Conservation (phyloP, 2,797 vertebrate species). For the Phrynocephalus vlangalii region DNA sequence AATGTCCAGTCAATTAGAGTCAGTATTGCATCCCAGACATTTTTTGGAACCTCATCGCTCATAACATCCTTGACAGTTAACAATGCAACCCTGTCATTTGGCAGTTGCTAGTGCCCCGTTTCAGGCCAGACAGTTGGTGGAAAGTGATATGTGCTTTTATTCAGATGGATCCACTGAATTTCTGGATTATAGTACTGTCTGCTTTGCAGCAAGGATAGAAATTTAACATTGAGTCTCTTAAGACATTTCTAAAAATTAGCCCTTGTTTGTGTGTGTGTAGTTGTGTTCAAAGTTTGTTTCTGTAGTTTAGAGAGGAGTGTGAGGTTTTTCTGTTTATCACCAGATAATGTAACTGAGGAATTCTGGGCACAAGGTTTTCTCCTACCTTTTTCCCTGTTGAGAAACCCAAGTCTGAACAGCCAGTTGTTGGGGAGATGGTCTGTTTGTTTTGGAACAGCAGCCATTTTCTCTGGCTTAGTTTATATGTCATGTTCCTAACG, state of each 20-base stretch:
- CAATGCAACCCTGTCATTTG: conserved; percentile 13
- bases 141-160: neutral
- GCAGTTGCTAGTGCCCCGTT: conserved; percentile 21
- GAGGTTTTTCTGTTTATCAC: neutral
- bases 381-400: neutral
- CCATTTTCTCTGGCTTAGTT: neutral
- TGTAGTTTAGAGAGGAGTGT: neutral
- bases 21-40: neutral
- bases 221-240: conserved; percentile 17
- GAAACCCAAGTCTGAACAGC: too few relatives aligned
- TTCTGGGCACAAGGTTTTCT: neutral
- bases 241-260: too few relatives aligned
- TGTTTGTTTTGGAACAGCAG: too few relatives aligned
- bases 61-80: neutral
- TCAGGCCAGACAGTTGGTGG: neutral
- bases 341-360: neutral
- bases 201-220: neutral
- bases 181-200: neutral
- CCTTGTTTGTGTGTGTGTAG: too few relatives aligned
- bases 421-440: too few relatives aligned
- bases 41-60: neutral
- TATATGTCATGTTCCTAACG: neutral
- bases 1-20: neutral
- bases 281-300: neutral
- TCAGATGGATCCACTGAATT: neutral